Evolutionary conservation across 2,113 vertebrate genomes (phyloP).

Genomic region (pig (Sus scrofa)): T2T-Sscrofa CM000828.6:72003001-72003500

Average conservation of each 20-base stretch:
- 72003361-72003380: fast-evolving
- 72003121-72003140: fast-evolving
- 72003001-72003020: fast-evolving
- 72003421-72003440: neutral
- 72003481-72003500: neutral
- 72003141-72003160: neutral
- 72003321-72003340: neutral
- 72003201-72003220: fast-evolving
- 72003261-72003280: fast-evolving
- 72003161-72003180: fast-evolving
- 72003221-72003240: fast-evolving
- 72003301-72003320: fast-evolving
- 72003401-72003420: neutral
- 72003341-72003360: fast-evolving
- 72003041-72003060: neutral
- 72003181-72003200: fast-evolving
- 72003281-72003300: fast-evolving
- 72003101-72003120: fast-evolving
- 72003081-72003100: neutral
- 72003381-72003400: neutral
- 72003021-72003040: neutral
- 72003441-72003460: neutral
- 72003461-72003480: neutral
- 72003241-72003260: fast-evolving
- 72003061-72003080: neutral